Evolutionary conservation across 2,113 vertebrate species (phyloP).

Genomic region (Spea bombifrons): DNA sequence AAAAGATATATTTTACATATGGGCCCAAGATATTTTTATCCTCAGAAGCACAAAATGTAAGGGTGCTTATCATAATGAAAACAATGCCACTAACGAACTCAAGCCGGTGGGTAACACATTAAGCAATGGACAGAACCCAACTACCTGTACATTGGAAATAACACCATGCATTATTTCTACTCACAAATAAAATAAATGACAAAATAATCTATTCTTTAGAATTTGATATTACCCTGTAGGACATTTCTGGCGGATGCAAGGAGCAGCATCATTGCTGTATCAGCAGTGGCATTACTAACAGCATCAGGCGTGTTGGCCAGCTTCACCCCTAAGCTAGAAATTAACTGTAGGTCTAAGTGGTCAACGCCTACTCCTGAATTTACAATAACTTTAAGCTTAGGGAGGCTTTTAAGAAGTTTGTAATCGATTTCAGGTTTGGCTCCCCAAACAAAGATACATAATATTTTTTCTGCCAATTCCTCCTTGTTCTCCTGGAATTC

Average conservation of each 20-base stretch:
- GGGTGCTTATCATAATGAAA: too few relatives aligned
- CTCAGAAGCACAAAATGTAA: too few relatives aligned
- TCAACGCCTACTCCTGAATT: constrained; percentile 71
- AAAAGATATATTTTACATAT: too few relatives aligned
- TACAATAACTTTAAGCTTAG: constrained; percentile 69
- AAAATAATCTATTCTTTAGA: not conserved
- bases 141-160: too few relatives aligned
- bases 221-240: constrained; percentile 63
- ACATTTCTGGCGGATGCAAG: constrained; percentile 74
- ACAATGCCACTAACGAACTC: too few relatives aligned
- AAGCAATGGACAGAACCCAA: too few relatives aligned
- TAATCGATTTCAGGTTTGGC: constrained; percentile 45
- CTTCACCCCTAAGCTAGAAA: constrained; percentile 67
- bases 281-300: constrained; percentile 69
- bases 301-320: constrained; percentile 70
- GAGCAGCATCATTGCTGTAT: constrained; percentile 73
- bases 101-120: too few relatives aligned
- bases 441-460: constrained; percentile 63
- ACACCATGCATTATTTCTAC: too few relatives aligned
- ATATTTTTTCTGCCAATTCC: constrained; percentile 60
- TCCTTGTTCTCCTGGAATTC: constrained; percentile 62
- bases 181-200: too few relatives aligned
- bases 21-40: too few relatives aligned
- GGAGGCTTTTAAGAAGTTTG: constrained; percentile 64
- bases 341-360: constrained; percentile 72